Evolutionary conservation across 1,140 invertebrate species (phyloP), one percentile per base, ranked within the genome.

Genomic region (Hylaeus anthracinus): DNA sequence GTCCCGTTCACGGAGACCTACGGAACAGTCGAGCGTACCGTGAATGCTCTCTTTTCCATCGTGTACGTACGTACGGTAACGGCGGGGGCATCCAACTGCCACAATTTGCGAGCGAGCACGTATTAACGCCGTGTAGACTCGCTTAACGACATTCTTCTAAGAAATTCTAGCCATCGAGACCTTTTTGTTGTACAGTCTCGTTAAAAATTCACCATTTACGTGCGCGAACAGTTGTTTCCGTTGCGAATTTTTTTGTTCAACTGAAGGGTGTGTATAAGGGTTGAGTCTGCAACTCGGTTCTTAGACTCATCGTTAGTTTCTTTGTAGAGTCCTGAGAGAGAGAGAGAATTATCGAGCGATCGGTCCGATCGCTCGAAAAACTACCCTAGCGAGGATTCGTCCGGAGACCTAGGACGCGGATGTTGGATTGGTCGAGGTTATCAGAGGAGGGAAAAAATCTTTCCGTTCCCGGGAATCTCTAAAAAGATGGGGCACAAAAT

Each of bases 401-500:
- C 26, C 26, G 26, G 26, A 26, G 26, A 26, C 26, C 26, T 26
- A 26, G 26, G 26, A 37, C 39, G 1, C 55, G 55, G 55, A 6
- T 26, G 37, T n/a, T 4, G 45, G 41, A 3, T 9, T 5, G 48
- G 5, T 70, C 37, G 67, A 55, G 51, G 51, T 41, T 9, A 1
- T 4, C 12, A 9, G 3, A 1, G 26, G 2, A 26, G 3, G 9
- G 12, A 61, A 39, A 53, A 56, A 45, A 37, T 26, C 39, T 56
- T 58, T 41, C 15, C 6, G 37, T 10, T 5, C 14, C 61, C 26
- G 43, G 37, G 48, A 81, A 69, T 76, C 48, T 76, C 79, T 65
- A 81, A 74, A 56, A 73, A 73, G 74, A 82, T 61, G 66, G 81
- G 78, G 83, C 83, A 89, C 88, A 83, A 91, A 90, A 90, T 89